These are phyloP conservation scores for Hydriomena furcata DNA, from an alignment of 2,888 invertebrate genomes.

Conservation along the genomic window DNA sequence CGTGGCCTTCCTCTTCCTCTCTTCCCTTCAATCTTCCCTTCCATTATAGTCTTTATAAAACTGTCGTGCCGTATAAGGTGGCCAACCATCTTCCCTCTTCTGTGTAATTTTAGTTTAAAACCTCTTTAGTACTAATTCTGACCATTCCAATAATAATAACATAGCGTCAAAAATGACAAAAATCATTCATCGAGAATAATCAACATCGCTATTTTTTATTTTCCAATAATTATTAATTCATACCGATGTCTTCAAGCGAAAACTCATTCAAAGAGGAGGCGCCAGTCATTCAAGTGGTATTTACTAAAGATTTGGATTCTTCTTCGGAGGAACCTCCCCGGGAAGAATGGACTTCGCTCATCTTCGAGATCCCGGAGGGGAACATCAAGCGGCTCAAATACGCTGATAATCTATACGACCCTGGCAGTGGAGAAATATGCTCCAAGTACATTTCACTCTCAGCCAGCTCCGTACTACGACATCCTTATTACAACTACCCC, in stretches of 20 bases:
- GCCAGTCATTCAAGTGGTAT: constrained; percentile 22
- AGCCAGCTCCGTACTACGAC: constrained; percentile 54
- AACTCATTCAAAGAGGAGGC: constrained; percentile 1
- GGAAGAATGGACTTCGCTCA: constrained; percentile 64
- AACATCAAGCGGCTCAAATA: constrained; percentile 46
- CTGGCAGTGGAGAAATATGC: constrained; percentile 64
- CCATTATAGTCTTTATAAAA: too few species aligned
- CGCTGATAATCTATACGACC: constrained; percentile 48
- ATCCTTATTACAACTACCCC: constrained; percentile 64
- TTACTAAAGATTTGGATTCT: constrained; percentile 35
- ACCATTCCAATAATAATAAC: too few species aligned
- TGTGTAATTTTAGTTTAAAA: too few species aligned
- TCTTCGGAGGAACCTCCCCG: constrained; percentile 61
- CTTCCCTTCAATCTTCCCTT: too few species aligned
- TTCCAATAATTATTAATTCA: neutral
- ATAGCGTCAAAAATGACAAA: too few species aligned
- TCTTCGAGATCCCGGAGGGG: constrained; percentile 38
- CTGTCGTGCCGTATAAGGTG: too few species aligned
- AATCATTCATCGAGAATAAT: too few species aligned
- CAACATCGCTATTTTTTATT: neutral
- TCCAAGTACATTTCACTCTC: constrained; percentile 56
- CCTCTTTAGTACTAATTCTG: neutral
- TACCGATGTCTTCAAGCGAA: constrained; percentile 33
- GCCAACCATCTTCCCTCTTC: too few species aligned
- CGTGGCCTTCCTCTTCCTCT: too few species aligned